Base-by-base conservation (phyloP, 1,140 invertebrate genomes). In the Tenebrio molitor region DNA sequence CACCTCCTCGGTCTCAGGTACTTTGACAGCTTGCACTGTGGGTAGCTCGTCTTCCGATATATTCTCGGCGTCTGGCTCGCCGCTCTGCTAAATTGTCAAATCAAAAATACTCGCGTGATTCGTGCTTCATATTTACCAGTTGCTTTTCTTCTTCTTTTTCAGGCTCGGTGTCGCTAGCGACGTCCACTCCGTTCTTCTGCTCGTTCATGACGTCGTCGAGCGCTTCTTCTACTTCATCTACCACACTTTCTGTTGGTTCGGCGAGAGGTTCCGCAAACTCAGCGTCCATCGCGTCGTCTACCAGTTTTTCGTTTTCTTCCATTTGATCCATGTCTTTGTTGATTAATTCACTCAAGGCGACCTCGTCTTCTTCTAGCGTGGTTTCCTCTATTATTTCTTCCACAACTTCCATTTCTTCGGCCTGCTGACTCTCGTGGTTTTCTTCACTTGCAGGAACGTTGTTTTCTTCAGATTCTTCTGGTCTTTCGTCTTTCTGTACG, bases 11-110 rank as follows among this genome's bases (percentile, higher is more conserved):
- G 90, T 90, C 80, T 89, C 88, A 23, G 87, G 85, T 64, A 84
- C 82, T 79, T 83, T 84, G 21, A 74, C 80, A 69, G 79, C 79
- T 79, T 81, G 78, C 16, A 83, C 79, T 23, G 67, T 84, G 0
- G 87, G 88, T 1, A 91, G 75, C 77, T 91, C 89, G 77, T 91
- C 90, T 81, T 91, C 90, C 7, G 89, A 89, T 50, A 91, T 89
- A 74, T 89, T 89, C 84, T 91, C 90, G 2, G 89, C 89, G 80
- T 91, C 89, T 12, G 89, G 87, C 74, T 90, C 87, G 3, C 69
- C 83, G 64, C 84, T 84, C 50, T 86, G 80, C 2, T 75, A 67
- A 23, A 21, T 10, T 19, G 6, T 3, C 25, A 29, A 4, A 4
- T 29, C n/a, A 2, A 5, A 39, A 39, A n/a, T n/a, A 39, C 5